Conservation (phyloP, 2,113 vertebrate species). For the Bos javanicus region DNA sequence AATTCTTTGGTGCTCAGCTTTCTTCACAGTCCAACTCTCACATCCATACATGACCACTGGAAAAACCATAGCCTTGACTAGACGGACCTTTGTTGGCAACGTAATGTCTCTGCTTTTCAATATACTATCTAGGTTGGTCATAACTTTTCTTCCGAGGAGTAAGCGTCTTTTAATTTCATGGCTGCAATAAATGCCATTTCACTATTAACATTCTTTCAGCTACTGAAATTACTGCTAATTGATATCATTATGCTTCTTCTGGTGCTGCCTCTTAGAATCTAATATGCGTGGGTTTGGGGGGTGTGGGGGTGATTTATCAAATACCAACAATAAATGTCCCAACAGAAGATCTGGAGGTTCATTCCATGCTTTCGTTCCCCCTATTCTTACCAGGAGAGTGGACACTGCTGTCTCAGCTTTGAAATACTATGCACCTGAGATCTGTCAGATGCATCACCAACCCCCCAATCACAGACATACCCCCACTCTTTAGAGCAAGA, state of each 20-base stretch:
- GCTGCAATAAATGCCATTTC: background rate
- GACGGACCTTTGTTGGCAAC: too few relatives aligned
- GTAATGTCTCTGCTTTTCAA: too few relatives aligned
- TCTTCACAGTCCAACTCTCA: too few relatives aligned
- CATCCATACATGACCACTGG: too few relatives aligned
- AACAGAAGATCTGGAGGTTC: background rate
- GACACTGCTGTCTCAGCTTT: background rate
- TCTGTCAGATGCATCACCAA: background rate
- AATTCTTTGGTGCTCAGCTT: too few relatives aligned
- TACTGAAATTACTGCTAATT: background rate
- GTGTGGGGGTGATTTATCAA: background rate
- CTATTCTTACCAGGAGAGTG: background rate
- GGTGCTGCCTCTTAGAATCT: background rate
- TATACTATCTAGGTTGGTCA: too few relatives aligned
- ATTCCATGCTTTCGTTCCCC: too few relatives aligned
- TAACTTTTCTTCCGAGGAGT: too few relatives aligned
- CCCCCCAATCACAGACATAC: background rate
- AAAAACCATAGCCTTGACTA: too few relatives aligned
- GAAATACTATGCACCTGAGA: background rate
- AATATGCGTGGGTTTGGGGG: background rate
- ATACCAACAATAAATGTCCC: background rate
- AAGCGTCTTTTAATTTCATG: too few relatives aligned
- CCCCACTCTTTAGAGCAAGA: background rate
- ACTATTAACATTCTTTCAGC: background rate
- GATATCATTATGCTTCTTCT: background rate